Conservation (phyloP, 2,113 vertebrate genomes). For the Solea solea region DNA sequence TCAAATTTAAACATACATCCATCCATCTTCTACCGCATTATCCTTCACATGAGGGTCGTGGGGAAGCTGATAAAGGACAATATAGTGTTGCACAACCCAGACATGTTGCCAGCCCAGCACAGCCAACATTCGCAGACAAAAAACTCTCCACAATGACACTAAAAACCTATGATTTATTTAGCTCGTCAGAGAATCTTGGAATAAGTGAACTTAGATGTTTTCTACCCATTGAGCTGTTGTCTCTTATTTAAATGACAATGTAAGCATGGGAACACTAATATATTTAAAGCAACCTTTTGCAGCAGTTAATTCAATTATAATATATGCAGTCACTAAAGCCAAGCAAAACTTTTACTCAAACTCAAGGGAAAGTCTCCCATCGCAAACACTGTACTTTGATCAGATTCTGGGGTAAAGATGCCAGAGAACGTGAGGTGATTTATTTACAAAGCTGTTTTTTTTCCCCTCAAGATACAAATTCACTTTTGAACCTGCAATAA, state of each 20-base stretch:
- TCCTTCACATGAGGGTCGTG: no score
- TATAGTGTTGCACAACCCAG: no score
- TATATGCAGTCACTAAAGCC: not conserved
- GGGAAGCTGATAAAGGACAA: no score
- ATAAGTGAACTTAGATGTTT: not conserved
- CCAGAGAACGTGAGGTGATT: constrained; percentile 21
- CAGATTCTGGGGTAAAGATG: constrained; percentile 8
- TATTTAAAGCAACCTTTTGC: not conserved
- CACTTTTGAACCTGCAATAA: constrained; percentile 41
- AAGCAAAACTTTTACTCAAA: constrained; percentile 25
- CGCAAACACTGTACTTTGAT: constrained; percentile 25
- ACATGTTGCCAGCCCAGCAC: no score
- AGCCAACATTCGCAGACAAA: no score
- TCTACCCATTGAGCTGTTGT: not conserved
- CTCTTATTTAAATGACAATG: not conserved
- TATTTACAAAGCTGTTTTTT: constrained; percentile 39
- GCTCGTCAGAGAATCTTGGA: no score
- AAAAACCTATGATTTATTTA: no score
- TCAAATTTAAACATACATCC: no score
- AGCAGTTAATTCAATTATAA: not conserved
- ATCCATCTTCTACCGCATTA: no score
- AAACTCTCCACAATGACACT: no score
- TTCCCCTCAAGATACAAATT: constrained; percentile 29
- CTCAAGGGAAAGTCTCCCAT: constrained; percentile 6
- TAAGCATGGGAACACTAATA: not conserved